Evolutionary conservation across 1,140 invertebrate species (phyloP).

Genomic region (Caerostris darwini): DNA sequence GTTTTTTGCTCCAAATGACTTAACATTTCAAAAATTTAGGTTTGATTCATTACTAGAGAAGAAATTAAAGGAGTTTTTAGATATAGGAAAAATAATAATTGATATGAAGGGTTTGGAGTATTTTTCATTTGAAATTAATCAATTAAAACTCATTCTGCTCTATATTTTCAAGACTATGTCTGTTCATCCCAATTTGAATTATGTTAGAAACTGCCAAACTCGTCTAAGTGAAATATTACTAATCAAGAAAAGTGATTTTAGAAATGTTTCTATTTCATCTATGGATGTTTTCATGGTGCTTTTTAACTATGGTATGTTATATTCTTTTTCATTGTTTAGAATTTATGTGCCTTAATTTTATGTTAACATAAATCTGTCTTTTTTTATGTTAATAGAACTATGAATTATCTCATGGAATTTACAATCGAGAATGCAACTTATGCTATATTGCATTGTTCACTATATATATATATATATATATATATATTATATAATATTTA

Average conservation of each 20-base stretch:
- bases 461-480: too few species aligned
- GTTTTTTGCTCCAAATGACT: not conserved
- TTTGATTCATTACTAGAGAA: not conserved
- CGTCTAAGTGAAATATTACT: not conserved
- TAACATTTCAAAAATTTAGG: not conserved
- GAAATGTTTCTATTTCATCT: not conserved
- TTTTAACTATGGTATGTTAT: not conserved
- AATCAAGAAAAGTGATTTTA: not conserved
- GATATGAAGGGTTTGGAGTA: too few species aligned
- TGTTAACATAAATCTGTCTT: too few species aligned
- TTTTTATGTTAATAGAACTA: too few species aligned
- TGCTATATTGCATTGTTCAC: too few species aligned
- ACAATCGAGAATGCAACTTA: too few species aligned
- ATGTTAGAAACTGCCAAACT: not conserved
- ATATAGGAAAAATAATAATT: too few species aligned
- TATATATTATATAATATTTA: too few species aligned
- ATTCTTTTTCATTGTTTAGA: not conserved
- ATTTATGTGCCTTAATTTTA: too few species aligned
- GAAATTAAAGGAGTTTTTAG: not conserved
- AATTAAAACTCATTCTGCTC: not conserved
- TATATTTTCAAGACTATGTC: slow-evolving; percentile 10
- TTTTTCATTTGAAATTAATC: not conserved
- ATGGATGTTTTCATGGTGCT: not conserved
- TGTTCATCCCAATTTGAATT: not conserved
- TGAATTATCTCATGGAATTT: too few species aligned